Evolutionary conservation across 1,140 invertebrate genomes (phyloP).

Genomic region (Papilio helenus): DNA sequence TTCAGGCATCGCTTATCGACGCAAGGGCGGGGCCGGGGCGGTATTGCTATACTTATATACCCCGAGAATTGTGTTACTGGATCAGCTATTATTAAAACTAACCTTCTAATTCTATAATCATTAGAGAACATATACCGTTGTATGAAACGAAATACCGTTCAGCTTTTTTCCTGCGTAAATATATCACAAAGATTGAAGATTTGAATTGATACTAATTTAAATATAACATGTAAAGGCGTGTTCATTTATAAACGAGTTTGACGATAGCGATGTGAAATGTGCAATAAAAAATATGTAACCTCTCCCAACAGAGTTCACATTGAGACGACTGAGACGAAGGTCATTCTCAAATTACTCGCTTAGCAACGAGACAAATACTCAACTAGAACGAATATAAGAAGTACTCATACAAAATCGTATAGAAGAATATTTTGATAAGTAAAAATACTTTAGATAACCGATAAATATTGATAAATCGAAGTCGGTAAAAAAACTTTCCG

Average conservation of each 20-base stretch:
- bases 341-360: constrained; percentile 32
- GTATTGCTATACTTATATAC: constrained; percentile 35
- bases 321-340: constrained; percentile 23
- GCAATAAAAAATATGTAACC: constrained; percentile 22
- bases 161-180: no score
- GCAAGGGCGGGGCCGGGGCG: constrained; percentile 32
- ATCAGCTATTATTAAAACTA: constrained; percentile 21
- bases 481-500: not conserved
- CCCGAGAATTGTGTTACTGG: constrained; percentile 39
- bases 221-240: not conserved
- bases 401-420: not conserved
- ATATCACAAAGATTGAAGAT: no score
- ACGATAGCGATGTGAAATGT: not conserved
- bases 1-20: constrained; percentile 38
- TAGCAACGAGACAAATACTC: constrained; percentile 24
- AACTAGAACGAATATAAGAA: not conserved
- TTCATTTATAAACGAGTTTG: not conserved
- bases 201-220: not conserved
- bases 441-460: constrained; percentile 22
- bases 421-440: not conserved
- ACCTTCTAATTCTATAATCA: not conserved
- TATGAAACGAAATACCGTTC: no score
- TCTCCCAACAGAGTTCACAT: constrained; percentile 28
- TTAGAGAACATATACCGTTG: no score
- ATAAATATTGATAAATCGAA: constrained; percentile 1